These are phyloP conservation scores for Menidia menidia DNA, from an alignment of 2,797 vertebrate genomes.

Conservation along the genomic window DNA sequence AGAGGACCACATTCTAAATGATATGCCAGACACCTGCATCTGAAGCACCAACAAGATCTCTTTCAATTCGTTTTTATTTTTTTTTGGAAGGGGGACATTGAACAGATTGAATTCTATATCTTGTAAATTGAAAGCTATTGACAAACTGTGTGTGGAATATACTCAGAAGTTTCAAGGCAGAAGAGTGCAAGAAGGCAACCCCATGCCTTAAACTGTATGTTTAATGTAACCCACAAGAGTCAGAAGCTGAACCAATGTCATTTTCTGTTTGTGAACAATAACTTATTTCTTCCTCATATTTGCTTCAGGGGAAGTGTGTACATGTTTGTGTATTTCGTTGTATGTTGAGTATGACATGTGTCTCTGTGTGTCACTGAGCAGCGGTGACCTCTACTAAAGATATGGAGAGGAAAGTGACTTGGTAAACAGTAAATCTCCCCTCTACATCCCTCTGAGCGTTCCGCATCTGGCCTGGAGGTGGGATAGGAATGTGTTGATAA, in stretches of 20 bases:
- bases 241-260: not conserved
- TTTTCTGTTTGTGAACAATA: constrained; percentile 1
- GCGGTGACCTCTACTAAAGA: constrained; percentile 70
- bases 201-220: not conserved
- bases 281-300: not conserved
- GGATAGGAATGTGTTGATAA: constrained; percentile 66
- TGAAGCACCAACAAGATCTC: constrained; percentile 13
- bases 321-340: not conserved
- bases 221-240: not conserved
- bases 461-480: constrained; percentile 64
- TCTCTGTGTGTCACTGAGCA: constrained; percentile 33
- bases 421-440: constrained; percentile 69
- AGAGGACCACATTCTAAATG: constrained; percentile 37
- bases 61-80: constrained; percentile 2
- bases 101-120: constrained; percentile 3
- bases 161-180: not conserved
- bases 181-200: not conserved
- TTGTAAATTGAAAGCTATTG: not conserved
- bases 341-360: not conserved
- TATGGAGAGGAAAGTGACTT: constrained; percentile 47
- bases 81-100: not conserved
- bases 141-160: constrained; percentile 13
- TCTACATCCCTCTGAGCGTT: constrained; percentile 60
- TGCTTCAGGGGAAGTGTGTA: not conserved
- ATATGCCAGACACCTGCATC: constrained; percentile 3